Conservation (phyloP, 2,113 vertebrate genomes). For the Apteryx mantelli region DNA sequence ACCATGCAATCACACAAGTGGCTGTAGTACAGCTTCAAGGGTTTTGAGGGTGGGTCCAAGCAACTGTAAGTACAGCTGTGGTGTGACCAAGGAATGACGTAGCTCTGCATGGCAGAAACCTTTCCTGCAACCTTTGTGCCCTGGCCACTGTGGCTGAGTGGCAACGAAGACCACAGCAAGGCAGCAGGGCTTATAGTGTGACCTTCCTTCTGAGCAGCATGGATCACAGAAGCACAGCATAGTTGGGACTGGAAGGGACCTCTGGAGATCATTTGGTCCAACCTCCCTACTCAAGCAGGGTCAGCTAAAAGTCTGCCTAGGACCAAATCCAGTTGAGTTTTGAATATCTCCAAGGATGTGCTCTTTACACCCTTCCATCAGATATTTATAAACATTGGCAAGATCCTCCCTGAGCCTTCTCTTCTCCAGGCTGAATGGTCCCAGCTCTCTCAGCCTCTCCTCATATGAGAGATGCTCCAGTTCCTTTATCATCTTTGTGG, state of each 20-base stretch:
- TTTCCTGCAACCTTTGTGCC: rapidly evolving
- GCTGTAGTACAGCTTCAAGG: not conserved
- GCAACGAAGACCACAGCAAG: not conserved
- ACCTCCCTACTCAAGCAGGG: too few species aligned
- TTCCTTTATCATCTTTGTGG: not conserved
- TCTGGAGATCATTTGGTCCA: not conserved
- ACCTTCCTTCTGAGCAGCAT: not conserved
- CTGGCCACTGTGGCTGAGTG: not conserved
- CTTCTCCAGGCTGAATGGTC: not conserved
- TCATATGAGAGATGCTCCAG: not conserved
- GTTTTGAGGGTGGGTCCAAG: not conserved
- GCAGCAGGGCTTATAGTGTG: not conserved
- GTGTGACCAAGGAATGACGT: rapidly evolving
- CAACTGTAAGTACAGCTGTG: not conserved
- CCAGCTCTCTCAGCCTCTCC: not conserved
- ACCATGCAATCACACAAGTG: rapidly evolving
- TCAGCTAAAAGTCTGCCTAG: not conserved
- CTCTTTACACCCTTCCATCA: too few species aligned
- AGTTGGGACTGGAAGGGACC: not conserved
- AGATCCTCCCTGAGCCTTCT: not conserved
- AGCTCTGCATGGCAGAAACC: not conserved
- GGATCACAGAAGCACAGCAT: not conserved
- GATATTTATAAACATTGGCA: not conserved
- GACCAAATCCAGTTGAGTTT: not conserved
- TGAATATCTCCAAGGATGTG: not conserved